phyloP scores from a whole-genome alignment of 2,797 vertebrate species.

The Sebastes miniatus region DNA sequence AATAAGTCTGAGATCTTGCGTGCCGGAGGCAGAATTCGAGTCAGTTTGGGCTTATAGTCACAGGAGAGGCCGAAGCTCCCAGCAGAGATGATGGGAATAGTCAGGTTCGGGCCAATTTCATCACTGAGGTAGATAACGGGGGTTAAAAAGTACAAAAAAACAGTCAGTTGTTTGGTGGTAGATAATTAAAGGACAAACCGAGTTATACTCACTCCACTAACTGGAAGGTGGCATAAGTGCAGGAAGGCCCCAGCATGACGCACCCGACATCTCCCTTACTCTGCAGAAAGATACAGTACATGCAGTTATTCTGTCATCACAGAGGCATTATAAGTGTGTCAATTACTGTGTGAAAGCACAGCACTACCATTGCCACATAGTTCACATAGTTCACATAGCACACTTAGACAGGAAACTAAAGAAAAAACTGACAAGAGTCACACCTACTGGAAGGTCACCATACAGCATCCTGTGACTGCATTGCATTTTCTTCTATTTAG shows the following conservation, averaged over 20 bases:
- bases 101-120: conserved; percentile 82
- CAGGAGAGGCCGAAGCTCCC: conserved; percentile 96
- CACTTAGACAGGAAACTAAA: neutral
- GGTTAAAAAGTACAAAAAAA: neutral
- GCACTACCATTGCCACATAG: neutral
- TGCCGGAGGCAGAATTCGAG: conserved; percentile 90
- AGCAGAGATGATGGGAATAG: conserved; percentile 91
- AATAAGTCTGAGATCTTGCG: conserved; percentile 89
- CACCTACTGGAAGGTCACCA: neutral
- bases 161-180: neutral
- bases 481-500: neutral
- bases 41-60: conserved; percentile 89
- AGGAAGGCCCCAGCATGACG: conserved; percentile 90
- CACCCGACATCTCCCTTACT: conserved; percentile 80
- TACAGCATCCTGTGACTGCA: neutral
- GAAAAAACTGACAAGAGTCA: too few relatives aligned
- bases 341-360: neutral
- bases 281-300: conserved; percentile 44
- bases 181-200: neutral
- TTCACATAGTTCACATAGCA: neutral
- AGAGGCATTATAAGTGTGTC: neutral
- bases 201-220: conserved; percentile 91
- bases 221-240: conserved; percentile 93
- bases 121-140: conserved; percentile 70
- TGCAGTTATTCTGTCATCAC: neutral